Evolutionary conservation across 1,140 invertebrate species (phyloP), one percentile per base, ranked within the genome.

Genomic region (Heliconius melpomene): DNA sequence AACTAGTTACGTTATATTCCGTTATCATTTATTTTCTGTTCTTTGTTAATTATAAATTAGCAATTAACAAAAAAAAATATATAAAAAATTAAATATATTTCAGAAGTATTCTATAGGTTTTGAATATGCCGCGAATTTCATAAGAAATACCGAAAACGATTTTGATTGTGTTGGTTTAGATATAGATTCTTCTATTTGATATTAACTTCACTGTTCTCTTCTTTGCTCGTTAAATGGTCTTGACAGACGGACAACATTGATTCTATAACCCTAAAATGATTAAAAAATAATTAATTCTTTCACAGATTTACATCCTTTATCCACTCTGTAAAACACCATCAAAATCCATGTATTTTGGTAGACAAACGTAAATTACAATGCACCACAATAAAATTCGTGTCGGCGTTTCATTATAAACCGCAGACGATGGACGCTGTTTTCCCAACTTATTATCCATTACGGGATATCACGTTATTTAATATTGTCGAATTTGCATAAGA

Each of bases 341-440:
- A 77, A 79, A 84, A 82, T 83, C 75, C 80, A 77, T 74, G 80
- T 52, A 80, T 73, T 77, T 66, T 54, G 75, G 66, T 23, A 81
- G 70, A 77, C 79, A 85, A 86, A 89, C 90, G 87, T 90, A 90
- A 92, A 89, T 91, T 86, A 90, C 79, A 85, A 82, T 77, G 38
- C 32, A 81, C 85, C 84, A 80, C 86, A 88, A 86, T 87, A 86
- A 90, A 90, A 90, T 90, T 89, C 84, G 84, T 84, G 86, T 87
- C 78, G 88, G 82, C 84, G 84, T 89, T 89, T 89, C 89, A 91
- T 90, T 90, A 90, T 85, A 86, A 87, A 88, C 89, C 88, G 83
- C 90, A 88, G 82, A 84, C 85, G 82, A 83, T 85, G 85, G 84
- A 86, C 81, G 81, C 79, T 89, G 85, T 89, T 86, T 88, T 87